Evolutionary conservation across 2,113 vertebrate genomes (phyloP).

Genomic region (Indri indri): DNA sequence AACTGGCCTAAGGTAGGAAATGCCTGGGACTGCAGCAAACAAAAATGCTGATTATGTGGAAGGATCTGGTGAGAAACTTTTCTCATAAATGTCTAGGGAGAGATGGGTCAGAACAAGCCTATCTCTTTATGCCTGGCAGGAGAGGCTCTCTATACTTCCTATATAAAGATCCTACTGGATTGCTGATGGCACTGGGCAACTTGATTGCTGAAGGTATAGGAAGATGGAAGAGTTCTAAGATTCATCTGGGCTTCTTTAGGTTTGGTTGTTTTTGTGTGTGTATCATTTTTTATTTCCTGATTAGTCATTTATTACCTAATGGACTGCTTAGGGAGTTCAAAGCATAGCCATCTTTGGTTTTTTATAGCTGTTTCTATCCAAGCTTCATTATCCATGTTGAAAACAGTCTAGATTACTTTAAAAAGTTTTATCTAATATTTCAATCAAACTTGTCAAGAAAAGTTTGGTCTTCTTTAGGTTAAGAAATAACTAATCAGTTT

Average conservation of each 20-base stretch:
- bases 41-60: slow-evolving; percentile 70
- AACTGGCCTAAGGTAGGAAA: slow-evolving; percentile 66
- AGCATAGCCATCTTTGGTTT: not conserved
- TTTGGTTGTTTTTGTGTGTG: not conserved
- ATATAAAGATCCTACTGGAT: not conserved
- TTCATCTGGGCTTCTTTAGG: not conserved
- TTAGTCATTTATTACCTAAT: slow-evolving; percentile 44
- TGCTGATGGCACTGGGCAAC: not conserved
- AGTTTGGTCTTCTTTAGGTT: not conserved
- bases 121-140: slow-evolving; percentile 38
- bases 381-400: slow-evolving; percentile 30
- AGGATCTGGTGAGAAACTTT: slow-evolving; percentile 58
- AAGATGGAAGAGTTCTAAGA: not conserved
- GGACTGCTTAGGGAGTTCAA: not conserved
- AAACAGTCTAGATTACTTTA: not conserved
- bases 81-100: slow-evolving; percentile 45
- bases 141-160: not conserved
- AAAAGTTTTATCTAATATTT: slow-evolving; percentile 24
- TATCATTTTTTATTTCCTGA: not conserved
- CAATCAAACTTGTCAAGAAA: not conserved
- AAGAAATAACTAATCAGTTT: slow-evolving; percentile 23
- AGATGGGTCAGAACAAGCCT: slow-evolving; percentile 66
- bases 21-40: slow-evolving; percentile 25
- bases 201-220: not conserved
- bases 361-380: slow-evolving; percentile 42